Conservation (phyloP, 2,797 vertebrate genomes). For the Tinamus major region DNA sequence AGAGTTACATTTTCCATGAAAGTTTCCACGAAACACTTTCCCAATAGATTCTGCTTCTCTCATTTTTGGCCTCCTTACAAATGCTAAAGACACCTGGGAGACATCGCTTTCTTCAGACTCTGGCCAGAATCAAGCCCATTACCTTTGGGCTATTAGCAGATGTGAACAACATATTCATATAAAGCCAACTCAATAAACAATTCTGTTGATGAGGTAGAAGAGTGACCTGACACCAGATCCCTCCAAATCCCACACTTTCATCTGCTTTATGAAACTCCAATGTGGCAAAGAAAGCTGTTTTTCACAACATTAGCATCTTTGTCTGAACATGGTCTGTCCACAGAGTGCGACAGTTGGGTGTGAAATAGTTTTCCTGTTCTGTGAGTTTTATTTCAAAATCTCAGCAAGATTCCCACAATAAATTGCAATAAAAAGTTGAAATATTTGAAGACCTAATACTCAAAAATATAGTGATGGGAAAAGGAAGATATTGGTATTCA, state of each 20-base stretch:
- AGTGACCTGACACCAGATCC: neutral
- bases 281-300: neutral
- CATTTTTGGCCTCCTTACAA: neutral
- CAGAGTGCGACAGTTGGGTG: conserved; percentile 13
- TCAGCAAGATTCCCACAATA: neutral
- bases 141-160: conserved; percentile 35
- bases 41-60: neutral
- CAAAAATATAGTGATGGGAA: neutral
- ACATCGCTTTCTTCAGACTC: neutral
- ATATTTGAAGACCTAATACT: neutral
- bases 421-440: neutral
- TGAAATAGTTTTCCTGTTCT: neutral
- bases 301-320: neutral
- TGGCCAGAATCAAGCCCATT: neutral
- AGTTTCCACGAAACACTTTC: neutral
- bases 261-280: neutral
- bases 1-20: neutral
- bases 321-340: neutral
- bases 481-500: neutral
- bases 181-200: conserved; percentile 32
- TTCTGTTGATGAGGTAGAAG: neutral
- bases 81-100: conserved; percentile 13
- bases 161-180: conserved; percentile 15
- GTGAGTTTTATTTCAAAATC: conserved; percentile 8
- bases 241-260: neutral